Conservation (phyloP, 2,888 invertebrate species). For the Eristalis tenax region DNA sequence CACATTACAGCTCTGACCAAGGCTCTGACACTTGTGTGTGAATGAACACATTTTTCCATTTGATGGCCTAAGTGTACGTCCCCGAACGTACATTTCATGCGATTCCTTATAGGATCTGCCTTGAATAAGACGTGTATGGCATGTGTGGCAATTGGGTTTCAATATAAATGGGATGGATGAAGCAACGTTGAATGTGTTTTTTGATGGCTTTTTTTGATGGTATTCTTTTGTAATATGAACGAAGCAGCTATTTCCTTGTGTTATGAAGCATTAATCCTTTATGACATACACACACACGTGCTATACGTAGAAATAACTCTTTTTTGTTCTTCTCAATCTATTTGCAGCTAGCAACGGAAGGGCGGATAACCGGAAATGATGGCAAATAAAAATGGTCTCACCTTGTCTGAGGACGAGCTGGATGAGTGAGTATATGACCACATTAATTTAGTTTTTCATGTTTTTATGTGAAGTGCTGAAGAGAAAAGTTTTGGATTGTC, state of each 20-base stretch:
- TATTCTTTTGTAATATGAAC: not conserved
- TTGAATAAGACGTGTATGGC: not conserved
- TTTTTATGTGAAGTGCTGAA: not conserved
- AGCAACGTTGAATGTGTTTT: not conserved
- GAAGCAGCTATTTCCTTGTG: not conserved
- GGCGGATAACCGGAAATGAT: constrained; percentile 24
- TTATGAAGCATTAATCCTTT: not conserved
- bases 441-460: not conserved
- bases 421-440: constrained; percentile 85
- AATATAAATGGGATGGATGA: not conserved
- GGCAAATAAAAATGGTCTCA: constrained; percentile 78
- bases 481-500: not conserved
- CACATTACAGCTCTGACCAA: not conserved
- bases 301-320: not conserved
- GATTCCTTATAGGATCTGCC: not conserved
- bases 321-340: constrained; percentile 9
- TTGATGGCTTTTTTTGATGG: not conserved
- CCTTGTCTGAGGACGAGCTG: constrained; percentile 86
- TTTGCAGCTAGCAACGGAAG: constrained; percentile 29
- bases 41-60: not conserved
- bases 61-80: not conserved
- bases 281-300: not conserved
- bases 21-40: not conserved
- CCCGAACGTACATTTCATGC: not conserved
- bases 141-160: not conserved